Evolutionary conservation across 1,140 invertebrate genomes (phyloP), one percentile per base, ranked within the genome.

Genomic region (Andrena cerasifolii): DNA sequence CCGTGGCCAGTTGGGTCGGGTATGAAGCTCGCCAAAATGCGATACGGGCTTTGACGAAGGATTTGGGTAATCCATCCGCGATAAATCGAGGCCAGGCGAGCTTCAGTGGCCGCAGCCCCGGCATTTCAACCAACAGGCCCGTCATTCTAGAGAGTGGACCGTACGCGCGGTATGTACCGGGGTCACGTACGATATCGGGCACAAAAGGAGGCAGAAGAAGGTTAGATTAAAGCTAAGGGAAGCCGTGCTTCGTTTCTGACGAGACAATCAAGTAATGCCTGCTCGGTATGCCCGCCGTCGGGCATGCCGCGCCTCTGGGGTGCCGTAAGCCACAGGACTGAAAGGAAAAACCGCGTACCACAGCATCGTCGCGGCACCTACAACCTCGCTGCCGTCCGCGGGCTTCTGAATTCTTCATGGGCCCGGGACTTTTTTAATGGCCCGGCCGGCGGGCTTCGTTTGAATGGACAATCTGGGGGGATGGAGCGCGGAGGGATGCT

Each of bases 201-300:
- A 40, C 63, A 58, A 43, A 68, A 58, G 36, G 53, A 75, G 61
- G 33, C 49, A 76, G n/a, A n/a, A 54, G 66, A 67, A 80, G 58
- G 72, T 81, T 63, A 54, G 63, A 83, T 81, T 63, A 78, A 53
- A 79, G 82, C 72, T 51, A 72, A 80, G 83, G 68, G 45, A 68
- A n/a, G 49, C 54, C 61, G 53, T 28, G 43, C 31, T 56, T 61
- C 43, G 82, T 76, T 82, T 83, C 61, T 78, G 78, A 75, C 75
- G 83, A 90, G 89, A 92, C 91, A 91, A 91, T 92, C 91, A 91
- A 89, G 91, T 92, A 92, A 92, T 92, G 90, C 90, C 90, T 92
- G 88, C 84, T 91, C 91, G 87, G 91, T 91, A 92, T 92, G 90
- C 90, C 81, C 71, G 77, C 71, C 81, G 78, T 75, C 45, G 83